Conservation (phyloP, 2,797 vertebrate genomes). For the Adrianichthys oophorus region DNA sequence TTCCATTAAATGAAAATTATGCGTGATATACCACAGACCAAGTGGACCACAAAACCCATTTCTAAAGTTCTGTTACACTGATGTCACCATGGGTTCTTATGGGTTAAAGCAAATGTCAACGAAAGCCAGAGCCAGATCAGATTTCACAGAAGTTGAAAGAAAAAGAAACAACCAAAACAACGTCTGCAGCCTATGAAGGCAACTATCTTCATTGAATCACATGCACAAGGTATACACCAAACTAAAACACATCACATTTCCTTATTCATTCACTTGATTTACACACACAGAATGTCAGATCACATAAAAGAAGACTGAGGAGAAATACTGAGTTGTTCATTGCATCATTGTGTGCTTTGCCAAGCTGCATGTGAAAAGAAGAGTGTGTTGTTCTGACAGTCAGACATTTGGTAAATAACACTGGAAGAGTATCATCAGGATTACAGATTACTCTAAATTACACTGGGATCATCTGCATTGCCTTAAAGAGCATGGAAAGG, state of each 20-base stretch:
- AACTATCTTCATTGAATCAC: slow-evolving; percentile 8
- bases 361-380: slow-evolving; percentile 10
- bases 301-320: slow-evolving; percentile 1
- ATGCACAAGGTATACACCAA: slow-evolving; percentile 14
- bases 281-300: slow-evolving; percentile 7
- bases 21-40: no score
- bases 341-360: slow-evolving; percentile 5
- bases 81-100: not conserved
- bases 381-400: not conserved
- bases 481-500: slow-evolving; percentile 75
- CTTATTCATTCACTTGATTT: slow-evolving; percentile 19
- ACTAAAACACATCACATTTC: slow-evolving; percentile 23
- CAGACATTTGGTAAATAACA: slow-evolving; percentile 20
- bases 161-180: slow-evolving; percentile 80
- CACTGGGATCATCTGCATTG: slow-evolving; percentile 68
- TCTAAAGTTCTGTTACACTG: not conserved
- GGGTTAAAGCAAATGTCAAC: not conserved
- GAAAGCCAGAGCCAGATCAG: slow-evolving; percentile 1
- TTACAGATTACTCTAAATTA: slow-evolving; percentile 15
- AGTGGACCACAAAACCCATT: no score
- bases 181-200: slow-evolving; percentile 34
- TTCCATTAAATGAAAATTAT: no score
- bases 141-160: slow-evolving; percentile 49
- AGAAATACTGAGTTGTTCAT: slow-evolving; percentile 11
- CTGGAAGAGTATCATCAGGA: slow-evolving; percentile 28